Conservation (phyloP, 2,113 vertebrate species). For the Scophthalmus maximus region DNA sequence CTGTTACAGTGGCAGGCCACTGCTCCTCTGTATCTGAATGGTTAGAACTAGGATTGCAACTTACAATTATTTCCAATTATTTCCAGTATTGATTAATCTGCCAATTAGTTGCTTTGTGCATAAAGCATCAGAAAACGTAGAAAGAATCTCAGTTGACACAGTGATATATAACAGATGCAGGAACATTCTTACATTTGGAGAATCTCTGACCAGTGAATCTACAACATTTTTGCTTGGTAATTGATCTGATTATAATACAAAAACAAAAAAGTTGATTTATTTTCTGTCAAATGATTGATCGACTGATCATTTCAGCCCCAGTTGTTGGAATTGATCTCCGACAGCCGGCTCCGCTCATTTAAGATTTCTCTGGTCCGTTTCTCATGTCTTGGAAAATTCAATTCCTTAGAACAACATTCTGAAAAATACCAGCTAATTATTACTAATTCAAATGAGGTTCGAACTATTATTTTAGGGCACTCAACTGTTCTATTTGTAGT, state of each 20-base stretch:
- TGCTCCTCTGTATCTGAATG: background rate
- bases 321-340: background rate
- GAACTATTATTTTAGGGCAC: background rate
- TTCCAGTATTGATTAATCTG: background rate
- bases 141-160: background rate
- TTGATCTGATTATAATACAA: background rate
- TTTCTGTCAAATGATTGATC: background rate
- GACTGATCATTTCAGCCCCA: background rate
- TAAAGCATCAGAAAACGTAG: background rate
- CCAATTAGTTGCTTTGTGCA: background rate
- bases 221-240: background rate
- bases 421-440: background rate
- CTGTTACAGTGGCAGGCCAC: conserved; percentile 9
- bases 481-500: background rate
- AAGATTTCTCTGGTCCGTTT: background rate
- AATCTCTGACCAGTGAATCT: background rate
- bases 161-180: background rate
- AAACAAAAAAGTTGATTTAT: background rate
- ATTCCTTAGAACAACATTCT: background rate
- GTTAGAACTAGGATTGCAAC: background rate
- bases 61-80: background rate
- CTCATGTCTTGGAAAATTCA: background rate
- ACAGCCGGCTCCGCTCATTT: background rate
- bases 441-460: background rate
- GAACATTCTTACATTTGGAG: background rate